Conservation (phyloP, 2,888 invertebrate genomes). For the Amiota mariae region DNA sequence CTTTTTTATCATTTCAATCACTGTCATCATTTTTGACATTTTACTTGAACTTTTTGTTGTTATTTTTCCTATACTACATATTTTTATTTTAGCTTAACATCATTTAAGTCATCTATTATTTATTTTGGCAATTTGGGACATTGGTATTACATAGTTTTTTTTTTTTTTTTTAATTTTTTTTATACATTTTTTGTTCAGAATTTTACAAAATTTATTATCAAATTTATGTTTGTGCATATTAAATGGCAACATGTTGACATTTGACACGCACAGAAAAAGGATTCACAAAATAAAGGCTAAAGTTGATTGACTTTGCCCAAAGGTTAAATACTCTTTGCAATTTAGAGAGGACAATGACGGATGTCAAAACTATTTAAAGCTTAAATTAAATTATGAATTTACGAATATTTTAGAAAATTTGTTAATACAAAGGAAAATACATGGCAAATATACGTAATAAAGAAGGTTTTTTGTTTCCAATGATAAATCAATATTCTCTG, state of each 20-base stretch:
- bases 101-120: constrained; percentile 47
- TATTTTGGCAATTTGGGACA: constrained; percentile 9
- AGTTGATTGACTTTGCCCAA: background rate
- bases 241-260: background rate
- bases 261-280: background rate
- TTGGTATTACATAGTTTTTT: too few species aligned
- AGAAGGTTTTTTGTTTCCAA: too few species aligned
- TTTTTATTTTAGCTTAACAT: constrained; percentile 28
- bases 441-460: too few species aligned
- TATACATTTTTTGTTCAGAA: too few species aligned
- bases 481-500: too few species aligned
- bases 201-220: background rate
- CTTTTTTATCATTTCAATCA: constrained; percentile 59
- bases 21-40: constrained; percentile 54
- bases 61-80: background rate
- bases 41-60: constrained; percentile 11
- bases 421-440: too few species aligned
- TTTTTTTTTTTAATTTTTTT: too few species aligned
- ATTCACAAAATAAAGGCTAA: background rate
- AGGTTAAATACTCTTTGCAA: too few species aligned
- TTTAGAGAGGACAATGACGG: too few species aligned
- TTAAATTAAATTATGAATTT: too few species aligned
- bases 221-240: background rate
- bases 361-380: too few species aligned
- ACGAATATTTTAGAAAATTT: too few species aligned